Base-by-base conservation (phyloP, 2,797 vertebrate genomes). In the Tolypeutes matacus region DNA sequence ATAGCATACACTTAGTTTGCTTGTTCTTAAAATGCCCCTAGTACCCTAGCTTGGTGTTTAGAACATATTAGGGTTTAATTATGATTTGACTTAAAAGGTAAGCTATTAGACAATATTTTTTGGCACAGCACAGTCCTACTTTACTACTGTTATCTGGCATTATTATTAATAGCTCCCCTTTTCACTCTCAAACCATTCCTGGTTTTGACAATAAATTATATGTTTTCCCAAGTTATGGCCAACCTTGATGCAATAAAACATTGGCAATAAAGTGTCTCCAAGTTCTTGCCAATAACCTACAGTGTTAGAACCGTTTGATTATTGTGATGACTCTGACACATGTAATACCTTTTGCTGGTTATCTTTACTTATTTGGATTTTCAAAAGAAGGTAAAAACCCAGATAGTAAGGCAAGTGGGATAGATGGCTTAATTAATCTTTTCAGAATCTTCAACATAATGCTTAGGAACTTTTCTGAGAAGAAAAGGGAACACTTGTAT, bases 71-170 rank as follows among this genome's bases (percentile, higher is more conserved):
- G 36, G 62, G 29, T 36, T 90, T 92, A 92, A 82, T 76, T 73
- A 67, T 42, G 31, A 77, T 27, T 42, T 96, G 11, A 81, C 21
- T 86, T 86, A 75, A 93, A 90, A 46, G 14, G 31, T 12, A 92
- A 82, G 21, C 9, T 77, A 78, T 78, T 36, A 31, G 81, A 87
- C 10, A 42, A 34, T 73, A 18, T 0, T 72, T 53, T 75, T 69
- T 29, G 11, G 8, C 4, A 10, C 51, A 72, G 17, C 82, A 69
- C 2, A 78, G 36, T 78, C 51, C 34, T 53, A 78, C 1, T 62
- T 94, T 83, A 82, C 23, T 42, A 27, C 11, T 62, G n/a, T 62
- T 94, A 53, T 49, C 18, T 65, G 36, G 42, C 6, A 17, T 78
- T 39, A 58, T 34, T 85, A 80, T 51, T n/a, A 76, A 94, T 13